phyloP scores from a whole-genome alignment of 2,113 vertebrate genomes.

The Emydocephalus ijimae region DNA sequence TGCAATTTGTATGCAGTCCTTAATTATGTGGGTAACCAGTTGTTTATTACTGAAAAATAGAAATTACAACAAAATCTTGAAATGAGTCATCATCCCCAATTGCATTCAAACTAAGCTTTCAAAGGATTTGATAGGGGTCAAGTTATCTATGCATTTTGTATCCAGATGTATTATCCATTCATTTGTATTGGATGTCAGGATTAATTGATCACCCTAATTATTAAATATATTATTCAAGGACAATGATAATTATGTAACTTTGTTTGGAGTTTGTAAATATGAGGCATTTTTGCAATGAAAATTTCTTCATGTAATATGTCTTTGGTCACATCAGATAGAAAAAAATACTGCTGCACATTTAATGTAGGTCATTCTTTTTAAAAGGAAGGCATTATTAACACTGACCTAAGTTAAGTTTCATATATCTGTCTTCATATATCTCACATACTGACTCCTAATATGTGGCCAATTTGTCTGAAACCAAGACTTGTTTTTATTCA shows the following conservation, averaged over 20 bases:
- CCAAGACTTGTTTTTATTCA: neutral
- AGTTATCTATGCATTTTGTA: neutral
- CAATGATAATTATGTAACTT: neutral
- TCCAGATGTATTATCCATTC: neutral
- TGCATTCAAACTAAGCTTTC: neutral
- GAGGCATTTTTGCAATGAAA: neutral
- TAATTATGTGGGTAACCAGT: neutral
- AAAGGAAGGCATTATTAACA: neutral
- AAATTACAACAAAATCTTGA: neutral
- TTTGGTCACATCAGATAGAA: neutral
- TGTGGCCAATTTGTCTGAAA: neutral
- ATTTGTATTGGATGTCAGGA: neutral
- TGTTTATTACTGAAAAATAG: constrained; percentile 13
- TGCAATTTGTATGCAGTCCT: neutral
- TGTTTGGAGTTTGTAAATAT: neutral
- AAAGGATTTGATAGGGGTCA: constrained; percentile 13
- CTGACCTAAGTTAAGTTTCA: neutral
- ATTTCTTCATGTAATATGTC: neutral
- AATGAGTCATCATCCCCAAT: neutral
- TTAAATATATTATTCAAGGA: neutral
- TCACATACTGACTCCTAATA: neutral
- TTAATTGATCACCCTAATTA: neutral
- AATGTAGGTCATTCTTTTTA: neutral
- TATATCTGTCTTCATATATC: neutral
- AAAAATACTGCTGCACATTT: neutral